Evolutionary conservation across 2,888 invertebrate species (phyloP).

Genomic region (Ectropis crepuscularia): DNA sequence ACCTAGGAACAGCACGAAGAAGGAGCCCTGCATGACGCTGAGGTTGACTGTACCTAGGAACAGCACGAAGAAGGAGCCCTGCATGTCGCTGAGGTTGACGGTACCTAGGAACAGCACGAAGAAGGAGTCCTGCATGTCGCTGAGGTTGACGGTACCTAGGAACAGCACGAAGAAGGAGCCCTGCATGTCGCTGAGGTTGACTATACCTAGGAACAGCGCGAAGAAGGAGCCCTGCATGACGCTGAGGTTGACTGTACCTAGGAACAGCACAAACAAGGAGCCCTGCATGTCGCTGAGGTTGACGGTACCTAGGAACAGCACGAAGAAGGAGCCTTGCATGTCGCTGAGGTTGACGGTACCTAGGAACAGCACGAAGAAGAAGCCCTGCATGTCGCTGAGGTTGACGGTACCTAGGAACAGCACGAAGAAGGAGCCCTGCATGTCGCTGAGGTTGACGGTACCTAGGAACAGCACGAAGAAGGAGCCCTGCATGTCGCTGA

Average conservation of each 20-base stretch:
- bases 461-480: conserved; percentile 94
- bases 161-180: too few relatives aligned
- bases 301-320: neutral
- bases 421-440: conserved; percentile 96
- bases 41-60: too few relatives aligned
- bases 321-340: neutral
- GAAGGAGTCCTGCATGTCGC: neutral
- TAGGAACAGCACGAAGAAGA: conserved; percentile 2
- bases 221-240: conserved; percentile 98
- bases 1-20: too few relatives aligned
- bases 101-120: too few relatives aligned
- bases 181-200: too few relatives aligned
- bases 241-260: conserved; percentile 87
- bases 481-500: conserved; percentile 96
- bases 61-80: too few relatives aligned
- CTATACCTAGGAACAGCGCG: conserved; percentile 86
- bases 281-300: neutral
- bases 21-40: too few relatives aligned
- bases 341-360: neutral
- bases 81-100: too few relatives aligned
- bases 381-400: neutral
- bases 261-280: neutral
- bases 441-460: conserved; percentile 78
- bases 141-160: neutral
- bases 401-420: conserved; percentile 88